A percentile compares a stretch with the other conserved stretches of the same genome.
Conservation (phyloP, 2,113 vertebrate species). For the Gobio gobio region DNA sequence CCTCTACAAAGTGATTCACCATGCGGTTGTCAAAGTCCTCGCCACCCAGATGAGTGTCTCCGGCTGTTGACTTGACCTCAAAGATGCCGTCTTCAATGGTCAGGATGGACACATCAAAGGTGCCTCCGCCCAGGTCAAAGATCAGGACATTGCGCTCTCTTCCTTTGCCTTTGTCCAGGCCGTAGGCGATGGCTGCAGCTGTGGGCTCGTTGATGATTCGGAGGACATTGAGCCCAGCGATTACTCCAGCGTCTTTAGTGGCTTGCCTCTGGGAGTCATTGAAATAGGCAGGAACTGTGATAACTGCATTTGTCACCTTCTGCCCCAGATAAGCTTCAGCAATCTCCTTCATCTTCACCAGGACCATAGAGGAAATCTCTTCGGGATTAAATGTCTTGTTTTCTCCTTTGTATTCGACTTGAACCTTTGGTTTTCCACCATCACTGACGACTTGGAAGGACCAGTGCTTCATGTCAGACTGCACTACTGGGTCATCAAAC, state of each 20-base stretch:
- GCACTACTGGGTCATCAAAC: conserved; percentile 69
- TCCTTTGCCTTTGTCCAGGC: conserved; percentile 85
- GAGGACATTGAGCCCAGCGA: conserved; percentile 66
- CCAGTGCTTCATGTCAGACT: conserved; percentile 74
- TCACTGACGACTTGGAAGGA: conserved; percentile 69
- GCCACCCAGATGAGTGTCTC: conserved; percentile 17
- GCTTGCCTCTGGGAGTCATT: conserved; percentile 89
- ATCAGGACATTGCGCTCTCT: conserved; percentile 81
- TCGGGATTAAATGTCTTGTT: conserved; percentile 67
- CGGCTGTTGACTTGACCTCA: conserved; percentile 23
- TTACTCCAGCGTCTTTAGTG: conserved; percentile 88
- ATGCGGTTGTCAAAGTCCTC: conserved; percentile 32
- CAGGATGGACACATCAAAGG: conserved; percentile 27
- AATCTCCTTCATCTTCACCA: conserved; percentile 59
- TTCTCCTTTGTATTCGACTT: conserved; percentile 71
- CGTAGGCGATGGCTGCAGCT: conserved; percentile 89
- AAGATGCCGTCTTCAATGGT: conserved; percentile 33
- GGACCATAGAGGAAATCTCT: conserved; percentile 71
- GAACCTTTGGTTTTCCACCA: conserved; percentile 68
- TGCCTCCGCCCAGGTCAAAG: conserved; percentile 23
- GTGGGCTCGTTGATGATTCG: conserved; percentile 90
- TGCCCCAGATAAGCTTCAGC: conserved; percentile 64
- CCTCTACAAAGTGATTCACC: conserved; percentile 89
- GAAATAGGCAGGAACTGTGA: conserved; percentile 89
- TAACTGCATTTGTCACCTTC: conserved; percentile 84